Evolutionary conservation across 1,140 invertebrate species (phyloP).

Genomic region (Plectus sambesii): DNA sequence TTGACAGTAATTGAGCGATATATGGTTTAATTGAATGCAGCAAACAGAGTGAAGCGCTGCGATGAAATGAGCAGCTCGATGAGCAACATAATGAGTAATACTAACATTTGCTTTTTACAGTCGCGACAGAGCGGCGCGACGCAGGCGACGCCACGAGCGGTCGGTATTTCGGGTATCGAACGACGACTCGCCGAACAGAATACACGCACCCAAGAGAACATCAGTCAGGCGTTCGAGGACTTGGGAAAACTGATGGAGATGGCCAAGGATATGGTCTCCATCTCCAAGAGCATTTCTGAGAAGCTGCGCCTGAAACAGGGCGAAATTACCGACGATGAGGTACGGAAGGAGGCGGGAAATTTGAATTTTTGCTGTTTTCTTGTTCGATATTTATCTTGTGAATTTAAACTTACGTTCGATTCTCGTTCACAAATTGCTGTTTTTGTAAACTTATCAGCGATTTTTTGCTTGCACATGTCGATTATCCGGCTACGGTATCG

Average conservation of each 20-base stretch:
- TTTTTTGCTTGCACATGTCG: neutral
- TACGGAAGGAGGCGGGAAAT: slow-evolving; percentile 21
- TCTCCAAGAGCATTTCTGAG: slow-evolving; percentile 79
- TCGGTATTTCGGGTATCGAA: slow-evolving; percentile 91
- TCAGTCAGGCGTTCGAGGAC: slow-evolving; percentile 79
- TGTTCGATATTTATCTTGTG: slow-evolving; percentile 8
- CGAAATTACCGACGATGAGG: slow-evolving; percentile 88
- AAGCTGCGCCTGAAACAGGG: slow-evolving; percentile 90
- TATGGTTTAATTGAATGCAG: no score
- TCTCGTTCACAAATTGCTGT: slow-evolving; percentile 10
- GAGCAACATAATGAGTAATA: neutral
- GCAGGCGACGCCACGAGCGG: slow-evolving; percentile 10
- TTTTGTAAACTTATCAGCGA: slow-evolving; percentile 2
- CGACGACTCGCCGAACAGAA: slow-evolving; percentile 76
- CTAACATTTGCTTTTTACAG: slow-evolving; percentile 51
- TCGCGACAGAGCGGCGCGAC: slow-evolving; percentile 16
- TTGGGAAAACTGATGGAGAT: slow-evolving; percentile 82
- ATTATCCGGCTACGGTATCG: neutral
- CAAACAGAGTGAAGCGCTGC: no score
- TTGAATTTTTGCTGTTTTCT: slow-evolving; percentile 14
- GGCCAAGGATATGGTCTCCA: slow-evolving; percentile 88
- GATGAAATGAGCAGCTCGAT: neutral
- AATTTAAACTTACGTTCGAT: slow-evolving; percentile 8
- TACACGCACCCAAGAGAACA: slow-evolving; percentile 75
- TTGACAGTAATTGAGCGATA: no score